Evolutionary conservation across 2,888 invertebrate genomes (phyloP), one percentile per base, ranked within the genome.

Genomic region (Oxystoma pomonae): DNA sequence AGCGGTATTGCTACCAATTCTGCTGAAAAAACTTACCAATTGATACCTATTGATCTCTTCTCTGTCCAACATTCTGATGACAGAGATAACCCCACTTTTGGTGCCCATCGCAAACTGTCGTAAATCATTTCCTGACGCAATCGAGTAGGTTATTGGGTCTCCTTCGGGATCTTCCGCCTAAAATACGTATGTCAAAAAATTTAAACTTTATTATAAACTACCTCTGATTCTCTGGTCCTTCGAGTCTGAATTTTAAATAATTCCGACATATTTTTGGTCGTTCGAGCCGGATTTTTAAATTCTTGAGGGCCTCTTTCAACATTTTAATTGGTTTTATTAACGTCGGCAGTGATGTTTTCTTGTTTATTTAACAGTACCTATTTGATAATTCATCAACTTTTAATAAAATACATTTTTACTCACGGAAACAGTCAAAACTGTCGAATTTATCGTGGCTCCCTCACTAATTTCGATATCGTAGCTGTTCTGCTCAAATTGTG

Each of bases 401-500:
- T n/a, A n/a, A 35, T 7, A 35, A 35, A 7, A 35, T n/a, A 18
- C 16, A 58, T 9, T 18, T 20, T 16, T 21, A 72, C 81, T 83
- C 75, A 89, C 90, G 70, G 86, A 86, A 16, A 94, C 87, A 9
- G 91, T 91, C 0, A 88, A 87, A 2, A 94, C 90, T 0, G 92
- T 92, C 0, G 93, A 92, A 74, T 93, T 93, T 65, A 94, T 90
- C 50, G 93, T 90, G 1, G 92, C 94, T 1, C 94, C 94, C 78
- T 95, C 94, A 68, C 93, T 94, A 9, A 95, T 91, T 70, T 92
- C 91, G 1, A 93, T 91, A 76, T 91, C 92, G 77, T 95, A 94
- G 1, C 90, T 86, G n/a, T 89, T 80, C 63, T 91, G 89, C 1
- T 90, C 86, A 77, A 95, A 95, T 62, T 89, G 85, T 0, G 95